A percentile compares a stretch with the other conserved stretches of the same genome.
Conservation (phyloP, 2,797 vertebrate genomes). For the Fringilla coelebs region DNA sequence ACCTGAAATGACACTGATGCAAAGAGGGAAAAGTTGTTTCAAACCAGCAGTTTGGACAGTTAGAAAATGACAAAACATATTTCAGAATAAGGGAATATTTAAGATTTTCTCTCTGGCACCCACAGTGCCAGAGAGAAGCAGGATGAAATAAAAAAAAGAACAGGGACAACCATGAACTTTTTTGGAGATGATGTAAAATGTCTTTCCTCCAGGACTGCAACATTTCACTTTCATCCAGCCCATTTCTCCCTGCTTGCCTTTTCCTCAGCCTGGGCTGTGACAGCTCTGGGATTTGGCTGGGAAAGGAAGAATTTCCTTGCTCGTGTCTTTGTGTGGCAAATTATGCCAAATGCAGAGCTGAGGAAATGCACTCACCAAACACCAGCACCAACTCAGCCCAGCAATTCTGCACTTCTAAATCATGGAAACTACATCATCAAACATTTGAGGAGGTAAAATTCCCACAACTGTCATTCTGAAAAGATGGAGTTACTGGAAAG, state of each 20-base stretch:
- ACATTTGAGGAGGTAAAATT: neutral
- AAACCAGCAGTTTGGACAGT: neutral
- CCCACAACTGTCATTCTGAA: neutral
- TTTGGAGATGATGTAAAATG: too few species aligned
- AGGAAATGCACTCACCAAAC: neutral
- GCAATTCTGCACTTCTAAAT: neutral
- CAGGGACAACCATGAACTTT: neutral
- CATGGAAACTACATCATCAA: rapidly evolving
- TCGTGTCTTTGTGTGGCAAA: neutral
- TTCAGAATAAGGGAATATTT: neutral
- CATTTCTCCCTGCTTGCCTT: neutral
- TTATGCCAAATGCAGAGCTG: neutral
- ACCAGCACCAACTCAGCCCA: neutral
- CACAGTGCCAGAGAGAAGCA: neutral
- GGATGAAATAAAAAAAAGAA: neutral
- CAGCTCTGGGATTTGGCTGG: neutral
- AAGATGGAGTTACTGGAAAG: too few species aligned
- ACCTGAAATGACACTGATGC: neutral
- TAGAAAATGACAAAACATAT: neutral
- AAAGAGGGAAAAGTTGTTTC: neutral
- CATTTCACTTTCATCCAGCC: neutral
- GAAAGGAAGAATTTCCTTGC: neutral
- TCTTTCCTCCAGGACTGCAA: rapidly evolving
- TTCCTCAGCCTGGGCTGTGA: neutral
- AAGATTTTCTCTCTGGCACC: too few species aligned